Evolutionary conservation across 1,140 invertebrate genomes (phyloP).

Genomic region (Paraescarpia echinospica): DNA sequence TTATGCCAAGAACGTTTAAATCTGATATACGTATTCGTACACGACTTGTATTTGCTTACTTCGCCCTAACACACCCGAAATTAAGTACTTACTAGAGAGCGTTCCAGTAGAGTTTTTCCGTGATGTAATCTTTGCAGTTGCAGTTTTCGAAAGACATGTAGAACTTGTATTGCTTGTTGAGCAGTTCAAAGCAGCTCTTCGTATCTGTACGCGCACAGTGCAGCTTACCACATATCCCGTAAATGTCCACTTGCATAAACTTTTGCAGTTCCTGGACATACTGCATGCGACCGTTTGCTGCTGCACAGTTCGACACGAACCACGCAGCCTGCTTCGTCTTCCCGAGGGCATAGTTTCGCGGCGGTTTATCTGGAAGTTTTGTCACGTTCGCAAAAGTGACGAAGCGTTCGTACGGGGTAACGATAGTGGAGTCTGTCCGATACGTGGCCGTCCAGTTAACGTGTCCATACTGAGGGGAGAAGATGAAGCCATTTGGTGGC

Average conservation of each 20-base stretch:
- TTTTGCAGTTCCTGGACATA: conserved; percentile 64
- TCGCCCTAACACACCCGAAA: background rate
- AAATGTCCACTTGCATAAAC: conserved; percentile 68
- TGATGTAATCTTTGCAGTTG: conserved; percentile 61
- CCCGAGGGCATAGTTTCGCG: conserved; percentile 32
- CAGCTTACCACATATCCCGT: conserved; percentile 65
- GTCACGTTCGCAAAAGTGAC: conserved; percentile 66
- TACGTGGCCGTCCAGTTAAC: conserved; percentile 90
- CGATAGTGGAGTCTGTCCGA: conserved; percentile 89
- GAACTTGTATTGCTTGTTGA: conserved; percentile 96
- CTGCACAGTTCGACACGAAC: conserved; percentile 64
- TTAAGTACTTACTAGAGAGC: conserved; percentile 43
- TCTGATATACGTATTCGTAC: background rate
- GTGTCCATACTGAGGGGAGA: background rate
- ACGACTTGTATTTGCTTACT: background rate
- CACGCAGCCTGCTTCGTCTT: conserved; percentile 57
- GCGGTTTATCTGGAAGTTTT: conserved; percentile 2
- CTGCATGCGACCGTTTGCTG: conserved; percentile 60
- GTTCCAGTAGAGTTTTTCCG: conserved; percentile 62
- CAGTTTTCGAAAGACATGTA: conserved; percentile 83
- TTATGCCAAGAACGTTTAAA: background rate
- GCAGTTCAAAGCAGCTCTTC: conserved; percentile 84
- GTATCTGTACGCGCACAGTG: conserved; percentile 64
- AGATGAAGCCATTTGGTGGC: conserved; percentile 59
- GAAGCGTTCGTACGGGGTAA: conserved; percentile 94